Conservation (phyloP, 2,797 vertebrate species). For the Sebastes hopkinsi region DNA sequence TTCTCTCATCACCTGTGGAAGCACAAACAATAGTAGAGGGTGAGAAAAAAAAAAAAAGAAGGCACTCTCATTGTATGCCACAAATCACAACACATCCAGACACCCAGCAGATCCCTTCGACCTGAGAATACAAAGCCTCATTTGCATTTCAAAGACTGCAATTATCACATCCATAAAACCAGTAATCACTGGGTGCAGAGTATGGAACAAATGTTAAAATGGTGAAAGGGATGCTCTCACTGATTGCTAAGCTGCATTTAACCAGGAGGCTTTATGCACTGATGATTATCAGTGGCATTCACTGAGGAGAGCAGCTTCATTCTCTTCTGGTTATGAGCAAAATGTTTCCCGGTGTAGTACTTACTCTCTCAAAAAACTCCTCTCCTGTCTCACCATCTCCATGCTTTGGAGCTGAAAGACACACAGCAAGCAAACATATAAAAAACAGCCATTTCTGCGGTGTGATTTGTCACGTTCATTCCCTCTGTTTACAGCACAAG, state of each 20-base stretch:
- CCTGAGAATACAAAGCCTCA: conserved; percentile 62
- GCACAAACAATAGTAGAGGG: conserved; percentile 32
- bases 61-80: conserved; percentile 24
- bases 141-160: conserved; percentile 77
- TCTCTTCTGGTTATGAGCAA: neutral
- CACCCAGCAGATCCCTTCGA: conserved; percentile 25
- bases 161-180: conserved; percentile 62
- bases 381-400: conserved; percentile 74
- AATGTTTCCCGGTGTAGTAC: conserved; percentile 30
- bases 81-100: conserved; percentile 31
- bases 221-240: neutral
- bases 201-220: conserved; percentile 32
- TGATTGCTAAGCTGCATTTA: conserved; percentile 30
- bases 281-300: conserved; percentile 26
- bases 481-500: conserved; percentile 8
- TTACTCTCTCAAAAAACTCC: conserved; percentile 85
- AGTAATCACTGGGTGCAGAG: conserved; percentile 50
- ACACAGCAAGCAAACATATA: neutral
- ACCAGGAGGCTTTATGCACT: neutral
- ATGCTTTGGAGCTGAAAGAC: conserved; percentile 73
- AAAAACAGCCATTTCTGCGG: conserved; percentile 6
- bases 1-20: conserved; percentile 84
- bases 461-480: conserved; percentile 15
- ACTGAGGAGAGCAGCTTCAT: neutral
- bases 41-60: conserved; percentile 21